A percentile compares a stretch with the other conserved stretches of the same genome.
These are phyloP conservation scores for Lota lota DNA, from an alignment of 2,113 vertebrate species.

Conservation along the genomic window DNA sequence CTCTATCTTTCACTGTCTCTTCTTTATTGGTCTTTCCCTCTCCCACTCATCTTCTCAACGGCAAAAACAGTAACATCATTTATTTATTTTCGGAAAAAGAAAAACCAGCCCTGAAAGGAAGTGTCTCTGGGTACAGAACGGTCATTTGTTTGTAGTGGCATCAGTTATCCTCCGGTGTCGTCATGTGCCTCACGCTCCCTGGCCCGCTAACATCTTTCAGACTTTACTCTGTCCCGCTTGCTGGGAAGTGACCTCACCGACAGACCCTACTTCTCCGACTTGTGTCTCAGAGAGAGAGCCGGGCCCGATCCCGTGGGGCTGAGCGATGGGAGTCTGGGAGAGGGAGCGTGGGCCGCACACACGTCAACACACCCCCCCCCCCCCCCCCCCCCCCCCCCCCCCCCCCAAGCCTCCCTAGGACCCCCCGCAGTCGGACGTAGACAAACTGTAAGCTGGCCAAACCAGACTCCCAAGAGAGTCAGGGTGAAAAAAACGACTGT, in stretches of 20 bases:
- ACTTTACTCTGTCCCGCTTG: neutral
- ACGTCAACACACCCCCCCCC: slow-evolving; percentile 43
- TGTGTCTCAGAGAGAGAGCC: slow-evolving; percentile 7
- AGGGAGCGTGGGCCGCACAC: slow-evolving; percentile 38
- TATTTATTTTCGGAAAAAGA: neutral
- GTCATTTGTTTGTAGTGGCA: no score
- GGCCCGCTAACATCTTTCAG: neutral
- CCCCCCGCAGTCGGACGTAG: neutral
- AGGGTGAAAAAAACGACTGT: neutral
- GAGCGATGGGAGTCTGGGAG: slow-evolving; percentile 39
- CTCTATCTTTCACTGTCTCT: neutral
- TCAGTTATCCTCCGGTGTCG: neutral
- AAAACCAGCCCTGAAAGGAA: no score
- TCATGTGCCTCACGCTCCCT: neutral
- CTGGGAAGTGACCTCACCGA: neutral
- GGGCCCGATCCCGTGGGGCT: neutral
- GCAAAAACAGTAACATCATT: neutral
- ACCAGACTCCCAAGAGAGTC: neutral
- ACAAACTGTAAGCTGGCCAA: neutral
- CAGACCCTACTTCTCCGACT: neutral
- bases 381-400: neutral
- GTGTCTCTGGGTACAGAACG: no score
- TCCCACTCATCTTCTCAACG: neutral
- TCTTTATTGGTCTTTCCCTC: no score
- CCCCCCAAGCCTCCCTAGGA: neutral